Evolutionary conservation across 2,888 invertebrate genomes (phyloP).

Genomic region (Xestia sexstrigata): DNA sequence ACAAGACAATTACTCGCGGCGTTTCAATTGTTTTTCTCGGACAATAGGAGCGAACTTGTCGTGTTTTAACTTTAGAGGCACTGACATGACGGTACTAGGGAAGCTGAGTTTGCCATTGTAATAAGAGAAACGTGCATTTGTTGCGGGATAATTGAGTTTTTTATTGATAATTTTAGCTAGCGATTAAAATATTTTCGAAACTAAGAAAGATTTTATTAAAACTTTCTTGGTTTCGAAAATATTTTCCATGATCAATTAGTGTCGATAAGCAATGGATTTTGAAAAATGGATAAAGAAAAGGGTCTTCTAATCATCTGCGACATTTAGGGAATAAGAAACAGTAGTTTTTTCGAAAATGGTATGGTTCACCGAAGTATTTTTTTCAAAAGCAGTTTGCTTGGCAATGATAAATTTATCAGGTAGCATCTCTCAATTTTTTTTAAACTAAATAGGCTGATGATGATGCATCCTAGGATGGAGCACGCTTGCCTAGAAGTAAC

Average conservation of each 20-base stretch:
- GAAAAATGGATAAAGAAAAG: background rate
- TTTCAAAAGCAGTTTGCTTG: background rate
- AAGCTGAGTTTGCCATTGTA: background rate
- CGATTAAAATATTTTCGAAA: too few species aligned
- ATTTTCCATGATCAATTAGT: background rate
- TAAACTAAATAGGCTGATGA: too few species aligned
- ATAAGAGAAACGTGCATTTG: background rate
- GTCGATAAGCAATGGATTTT: background rate
- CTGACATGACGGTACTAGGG: background rate
- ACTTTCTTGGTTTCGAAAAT: too few species aligned
- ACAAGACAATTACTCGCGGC: conserved; percentile 49
- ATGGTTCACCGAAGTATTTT: background rate
- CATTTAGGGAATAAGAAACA: background rate
- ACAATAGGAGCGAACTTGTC: conserved; percentile 27
- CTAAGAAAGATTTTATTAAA: too few species aligned
- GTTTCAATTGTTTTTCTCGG: conserved; percentile 48
- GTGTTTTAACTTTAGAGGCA: conserved; percentile 17
- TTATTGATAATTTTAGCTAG: background rate
- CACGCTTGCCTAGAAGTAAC: too few species aligned
- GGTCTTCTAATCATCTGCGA: background rate
- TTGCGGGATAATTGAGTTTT: background rate
- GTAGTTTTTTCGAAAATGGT: background rate
- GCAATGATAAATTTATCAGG: too few species aligned
- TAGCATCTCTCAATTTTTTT: too few species aligned
- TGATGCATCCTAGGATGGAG: too few species aligned